Base-by-base conservation (phyloP, 1,140 invertebrate species). In the Episyrphus balteatus region DNA sequence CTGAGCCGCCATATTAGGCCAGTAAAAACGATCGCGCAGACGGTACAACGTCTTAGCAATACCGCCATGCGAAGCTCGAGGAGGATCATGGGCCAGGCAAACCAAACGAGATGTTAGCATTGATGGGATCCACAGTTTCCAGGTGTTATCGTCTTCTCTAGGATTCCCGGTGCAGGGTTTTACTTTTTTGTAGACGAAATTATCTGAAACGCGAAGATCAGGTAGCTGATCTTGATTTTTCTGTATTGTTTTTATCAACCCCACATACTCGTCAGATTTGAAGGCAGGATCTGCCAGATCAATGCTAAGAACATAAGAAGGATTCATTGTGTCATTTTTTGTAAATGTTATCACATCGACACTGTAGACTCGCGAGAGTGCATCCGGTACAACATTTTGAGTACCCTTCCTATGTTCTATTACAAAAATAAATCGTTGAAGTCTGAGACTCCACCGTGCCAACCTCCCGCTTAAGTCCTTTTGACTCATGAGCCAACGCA, bases 401-500 rank as follows among this genome's bases (percentile, higher is more conserved):
- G 21, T 46, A 1, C 39, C 49, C 19, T 21, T 36, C 1, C 51
- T 32, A 37, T 44, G 51, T n/a, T 32, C 21, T 6, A 50, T 51
- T 11, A 14, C 33, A 19, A 47, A 48, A 6, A 17, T 11, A 7
- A 48, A 53, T 7, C 44, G 46, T 21, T 32, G 26, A 6, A 53
- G 21, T 12, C 45, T 38, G 18, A 51, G 32, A 14, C 46, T 9
- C 46, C 49, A 52, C 17, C 44, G 31, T 3, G 46, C 53, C 15
- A 55, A 32, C 1, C 47, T 10, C 6, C 53, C 51, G 13, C 37
- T 42, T 5, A 51, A 45, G 21, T 55, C 51, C 15, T 43, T 55
- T 18, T 55, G 51, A 1, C 32, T 18, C 48, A 54, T 50, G 5
- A 56, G 42, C 51, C 50, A 51, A 17, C 49, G 39, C 5, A 55